A percentile compares a stretch with the other conserved stretches of the same genome.
Conservation (phyloP, 2,113 vertebrate genomes). For the Jacana jacana region DNA sequence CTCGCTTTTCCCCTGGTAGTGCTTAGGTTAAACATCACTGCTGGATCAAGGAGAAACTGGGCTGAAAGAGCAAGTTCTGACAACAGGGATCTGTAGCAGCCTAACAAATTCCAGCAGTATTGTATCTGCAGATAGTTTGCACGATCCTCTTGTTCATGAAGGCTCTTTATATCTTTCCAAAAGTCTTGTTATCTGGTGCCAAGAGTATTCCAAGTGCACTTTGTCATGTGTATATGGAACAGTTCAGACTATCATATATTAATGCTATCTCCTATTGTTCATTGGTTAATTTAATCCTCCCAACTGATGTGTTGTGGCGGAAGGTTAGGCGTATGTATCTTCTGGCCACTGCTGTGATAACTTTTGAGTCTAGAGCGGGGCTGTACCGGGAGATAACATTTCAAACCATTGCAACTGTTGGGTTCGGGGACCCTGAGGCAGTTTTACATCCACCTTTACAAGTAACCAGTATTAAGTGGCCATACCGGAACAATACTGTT, state of each 20-base stretch:
- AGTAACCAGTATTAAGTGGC: neutral
- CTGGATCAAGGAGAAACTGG: neutral
- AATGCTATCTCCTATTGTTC: neutral
- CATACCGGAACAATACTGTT: rapidly evolving
- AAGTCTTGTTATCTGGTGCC: neutral
- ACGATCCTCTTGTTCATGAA: neutral
- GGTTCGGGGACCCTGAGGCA: neutral
- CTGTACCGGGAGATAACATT: neutral
- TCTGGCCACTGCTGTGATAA: neutral
- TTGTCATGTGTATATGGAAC: neutral
- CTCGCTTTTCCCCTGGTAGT: neutral
- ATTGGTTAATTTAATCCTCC: neutral
- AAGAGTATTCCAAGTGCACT: neutral
- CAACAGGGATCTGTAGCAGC: rapidly evolving
- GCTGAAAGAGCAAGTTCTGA: neutral
- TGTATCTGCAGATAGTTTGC: neutral
- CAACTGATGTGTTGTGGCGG: neutral
- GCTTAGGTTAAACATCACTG: neutral
- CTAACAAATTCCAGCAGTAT: neutral
- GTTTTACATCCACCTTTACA: neutral
- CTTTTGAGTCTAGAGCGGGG: neutral
- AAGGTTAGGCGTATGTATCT: neutral
- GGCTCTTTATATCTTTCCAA: neutral
- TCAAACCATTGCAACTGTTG: neutral
- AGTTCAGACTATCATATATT: neutral